Evolutionary conservation across 1,140 invertebrate species (phyloP).

Genomic region (Listronotus oregonensis): DNA sequence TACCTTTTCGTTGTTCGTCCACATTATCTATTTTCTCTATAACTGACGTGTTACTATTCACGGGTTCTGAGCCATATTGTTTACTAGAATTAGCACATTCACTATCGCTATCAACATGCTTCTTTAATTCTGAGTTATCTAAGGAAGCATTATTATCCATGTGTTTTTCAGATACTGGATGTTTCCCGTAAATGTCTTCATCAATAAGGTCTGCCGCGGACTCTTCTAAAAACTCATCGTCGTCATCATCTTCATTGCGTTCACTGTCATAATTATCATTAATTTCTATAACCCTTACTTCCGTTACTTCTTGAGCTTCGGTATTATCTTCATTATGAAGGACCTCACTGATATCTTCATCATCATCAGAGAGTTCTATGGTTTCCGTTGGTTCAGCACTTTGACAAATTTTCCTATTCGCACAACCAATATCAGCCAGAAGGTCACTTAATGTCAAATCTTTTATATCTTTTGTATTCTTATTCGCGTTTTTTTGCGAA

Average conservation of each 20-base stretch:
- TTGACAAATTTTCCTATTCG: not conserved
- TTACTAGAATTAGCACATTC: too few species aligned
- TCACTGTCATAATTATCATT: constrained; percentile 3
- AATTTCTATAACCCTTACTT: constrained; percentile 30
- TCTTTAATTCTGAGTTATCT: too few species aligned
- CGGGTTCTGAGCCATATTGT: too few species aligned
- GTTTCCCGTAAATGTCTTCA: too few species aligned
- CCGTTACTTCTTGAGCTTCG: constrained; percentile 18
- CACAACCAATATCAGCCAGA: not conserved
- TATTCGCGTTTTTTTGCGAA: not conserved
- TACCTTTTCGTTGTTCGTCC: too few species aligned
- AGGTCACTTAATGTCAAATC: constrained; percentile 8
- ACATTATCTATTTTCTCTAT: too few species aligned
- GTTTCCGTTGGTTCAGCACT: constrained; percentile 6
- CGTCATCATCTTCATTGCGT: constrained; percentile 1
- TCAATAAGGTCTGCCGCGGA: not conserved
- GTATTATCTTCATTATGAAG: not conserved
- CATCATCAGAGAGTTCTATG: constrained; percentile 28
- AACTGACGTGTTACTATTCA: too few species aligned
- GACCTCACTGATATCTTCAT: not conserved
- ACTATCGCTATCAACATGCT: too few species aligned
- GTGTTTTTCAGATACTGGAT: too few species aligned
- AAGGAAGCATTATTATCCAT: too few species aligned
- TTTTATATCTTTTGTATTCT: not conserved
- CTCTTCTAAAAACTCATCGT: constrained; percentile 19